A percentile compares a stretch with the other conserved stretches of the same genome.
Evolutionary conservation across 2,888 invertebrate genomes (phyloP).

Genomic region (Psylliodes chrysocephalus): DNA sequence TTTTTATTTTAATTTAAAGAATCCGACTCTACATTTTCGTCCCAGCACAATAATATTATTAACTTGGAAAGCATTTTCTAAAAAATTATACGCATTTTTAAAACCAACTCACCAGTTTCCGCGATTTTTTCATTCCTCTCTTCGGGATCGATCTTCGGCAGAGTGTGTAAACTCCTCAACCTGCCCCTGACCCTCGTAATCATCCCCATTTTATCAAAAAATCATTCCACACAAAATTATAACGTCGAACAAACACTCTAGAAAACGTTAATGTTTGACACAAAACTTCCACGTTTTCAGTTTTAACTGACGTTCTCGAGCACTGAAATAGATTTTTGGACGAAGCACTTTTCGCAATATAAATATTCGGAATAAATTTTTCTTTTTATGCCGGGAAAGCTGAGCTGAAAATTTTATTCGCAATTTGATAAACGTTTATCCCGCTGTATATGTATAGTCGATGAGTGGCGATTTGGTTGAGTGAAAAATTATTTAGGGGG

Average conservation of each 20-base stretch:
- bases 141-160: constrained; percentile 71
- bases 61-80: neutral
- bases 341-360: constrained; percentile 28
- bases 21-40: no score
- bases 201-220: constrained; percentile 70
- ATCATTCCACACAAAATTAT: constrained; percentile 32
- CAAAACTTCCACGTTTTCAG: constrained; percentile 41
- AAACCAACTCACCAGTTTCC: constrained; percentile 72
- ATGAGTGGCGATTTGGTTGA: constrained; percentile 22
- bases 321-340: constrained; percentile 40
- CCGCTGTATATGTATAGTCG: constrained; percentile 11
- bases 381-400: constrained; percentile 33
- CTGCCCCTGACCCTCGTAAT: constrained; percentile 77
- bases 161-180: constrained; percentile 67
- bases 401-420: constrained; percentile 35
- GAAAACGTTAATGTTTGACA: constrained; percentile 33
- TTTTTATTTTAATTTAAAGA: no score
- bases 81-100: no score
- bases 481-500: constrained; percentile 25
- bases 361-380: neutral
- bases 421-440: constrained; percentile 38
- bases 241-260: constrained; percentile 13
- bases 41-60: no score
- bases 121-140: constrained; percentile 76
- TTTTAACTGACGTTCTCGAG: constrained; percentile 30